Conservation (phyloP, 1,140 invertebrate species). For the Drosophila micromelanica region DNA sequence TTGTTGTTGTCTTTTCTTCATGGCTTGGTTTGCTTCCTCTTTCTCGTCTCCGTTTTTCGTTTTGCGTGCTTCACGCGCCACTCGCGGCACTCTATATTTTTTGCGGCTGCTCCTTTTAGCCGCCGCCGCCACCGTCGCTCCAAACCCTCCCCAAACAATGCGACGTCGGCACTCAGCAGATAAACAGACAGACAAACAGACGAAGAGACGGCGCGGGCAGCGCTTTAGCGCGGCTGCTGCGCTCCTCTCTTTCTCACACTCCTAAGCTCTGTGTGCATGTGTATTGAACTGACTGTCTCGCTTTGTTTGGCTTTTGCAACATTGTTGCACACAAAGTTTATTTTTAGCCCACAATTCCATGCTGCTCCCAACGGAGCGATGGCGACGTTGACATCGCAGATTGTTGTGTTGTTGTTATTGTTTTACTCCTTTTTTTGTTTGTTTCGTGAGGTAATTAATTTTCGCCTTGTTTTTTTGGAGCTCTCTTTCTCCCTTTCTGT, state of each 20-base stretch:
- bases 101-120: conserved; percentile 65
- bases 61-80: conserved; percentile 73
- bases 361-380: conserved; percentile 49
- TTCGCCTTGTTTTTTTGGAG: conserved; percentile 49
- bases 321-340: conserved; percentile 74
- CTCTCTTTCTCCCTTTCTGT: conserved; percentile 10
- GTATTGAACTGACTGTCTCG: conserved; percentile 47
- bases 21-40: conserved; percentile 30
- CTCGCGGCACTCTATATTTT: conserved; percentile 62
- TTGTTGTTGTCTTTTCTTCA: conserved; percentile 31
- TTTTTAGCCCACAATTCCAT: conserved; percentile 75
- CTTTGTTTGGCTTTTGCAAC: conserved; percentile 74
- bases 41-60: conserved; percentile 31
- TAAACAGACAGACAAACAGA: conserved; percentile 42
- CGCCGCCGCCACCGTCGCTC: conserved; percentile 28
- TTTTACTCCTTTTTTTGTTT: conserved; percentile 40
- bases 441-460: conserved; percentile 75
- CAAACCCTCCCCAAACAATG: conserved; percentile 70
- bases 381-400: conserved; percentile 56
- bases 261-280: neutral
- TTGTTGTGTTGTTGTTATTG: conserved; percentile 37
- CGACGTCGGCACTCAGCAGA: conserved; percentile 57
- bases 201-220: conserved; percentile 1
- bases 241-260: conserved; percentile 3
- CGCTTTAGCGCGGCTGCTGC: conserved; percentile 22